phyloP scores from a whole-genome alignment of 2,888 invertebrate genomes.

The Neoscelio sp. region DNA sequence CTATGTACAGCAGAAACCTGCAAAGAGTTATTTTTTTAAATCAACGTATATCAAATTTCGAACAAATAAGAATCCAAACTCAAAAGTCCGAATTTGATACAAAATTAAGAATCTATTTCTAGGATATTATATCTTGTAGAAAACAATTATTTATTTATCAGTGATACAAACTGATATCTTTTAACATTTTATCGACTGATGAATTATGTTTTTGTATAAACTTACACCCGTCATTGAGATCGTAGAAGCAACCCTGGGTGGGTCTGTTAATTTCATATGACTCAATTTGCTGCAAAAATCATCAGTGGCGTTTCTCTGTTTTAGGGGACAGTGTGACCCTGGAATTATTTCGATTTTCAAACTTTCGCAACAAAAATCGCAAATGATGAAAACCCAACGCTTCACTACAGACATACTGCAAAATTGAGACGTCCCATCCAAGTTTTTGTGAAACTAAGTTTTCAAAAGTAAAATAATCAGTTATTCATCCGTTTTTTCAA shows the following conservation, averaged over 20 bases:
- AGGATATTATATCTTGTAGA: no score
- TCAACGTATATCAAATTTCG: no score
- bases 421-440: neutral
- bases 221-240: conserved; percentile 5
- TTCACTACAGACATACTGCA: conserved; percentile 78
- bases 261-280: neutral
- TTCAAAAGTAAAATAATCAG: no score
- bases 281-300: neutral
- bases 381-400: conserved; percentile 80
- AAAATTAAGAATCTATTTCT: no score
- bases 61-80: neutral
- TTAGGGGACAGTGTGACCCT: neutral
- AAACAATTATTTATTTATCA: no score
- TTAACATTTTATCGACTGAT: no score
- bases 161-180: no score
- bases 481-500: no score
- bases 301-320: neutral
- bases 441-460: conserved; percentile 73
- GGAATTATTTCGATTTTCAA: conserved; percentile 67
- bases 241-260: neutral
- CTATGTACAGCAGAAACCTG: neutral
- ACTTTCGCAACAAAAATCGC: conserved; percentile 75
- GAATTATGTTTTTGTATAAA: neutral
- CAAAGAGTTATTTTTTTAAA: neutral
- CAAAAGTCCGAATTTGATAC: no score